Conservation (phyloP, 2,797 vertebrate genomes). For the Phoxinus dragarum region DNA sequence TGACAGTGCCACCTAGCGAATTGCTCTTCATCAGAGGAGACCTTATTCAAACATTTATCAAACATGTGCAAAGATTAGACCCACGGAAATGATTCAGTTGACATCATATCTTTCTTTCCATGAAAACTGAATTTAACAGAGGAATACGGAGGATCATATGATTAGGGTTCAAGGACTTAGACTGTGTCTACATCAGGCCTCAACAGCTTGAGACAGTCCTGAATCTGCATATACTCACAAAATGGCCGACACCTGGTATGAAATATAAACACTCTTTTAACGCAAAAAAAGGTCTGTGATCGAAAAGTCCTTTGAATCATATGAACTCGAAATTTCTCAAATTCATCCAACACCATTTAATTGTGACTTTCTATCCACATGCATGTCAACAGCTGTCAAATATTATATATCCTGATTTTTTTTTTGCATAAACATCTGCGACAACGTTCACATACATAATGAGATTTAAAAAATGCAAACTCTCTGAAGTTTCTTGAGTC, state of each 20-base stretch:
- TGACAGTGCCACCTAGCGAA: neutral
- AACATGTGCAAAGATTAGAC: neutral
- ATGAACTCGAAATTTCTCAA: neutral
- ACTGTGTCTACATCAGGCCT: neutral
- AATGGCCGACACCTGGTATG: neutral
- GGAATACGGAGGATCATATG: neutral
- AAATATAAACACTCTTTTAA: neutral
- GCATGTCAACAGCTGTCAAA: neutral
- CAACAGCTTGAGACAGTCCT: neutral
- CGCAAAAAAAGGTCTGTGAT: neutral
- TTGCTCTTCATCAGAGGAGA: neutral
- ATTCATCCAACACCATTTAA: neutral
- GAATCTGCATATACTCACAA: neutral
- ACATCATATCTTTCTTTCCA: neutral
- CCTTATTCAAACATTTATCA: neutral
- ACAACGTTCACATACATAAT: neutral
- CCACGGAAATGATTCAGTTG: neutral
- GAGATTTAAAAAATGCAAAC: neutral
- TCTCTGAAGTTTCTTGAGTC: neutral
- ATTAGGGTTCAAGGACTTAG: neutral
- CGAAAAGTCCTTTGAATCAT: neutral
- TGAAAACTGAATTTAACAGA: neutral
- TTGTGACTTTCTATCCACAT: neutral
- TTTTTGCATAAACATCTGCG: neutral
- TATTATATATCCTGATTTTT: neutral